Percentiles rank a stretch among this genome's conserved stretches.
phyloP scores from a whole-genome alignment of 2,113 vertebrate species.

The Reinhardtius hippoglossoides region DNA sequence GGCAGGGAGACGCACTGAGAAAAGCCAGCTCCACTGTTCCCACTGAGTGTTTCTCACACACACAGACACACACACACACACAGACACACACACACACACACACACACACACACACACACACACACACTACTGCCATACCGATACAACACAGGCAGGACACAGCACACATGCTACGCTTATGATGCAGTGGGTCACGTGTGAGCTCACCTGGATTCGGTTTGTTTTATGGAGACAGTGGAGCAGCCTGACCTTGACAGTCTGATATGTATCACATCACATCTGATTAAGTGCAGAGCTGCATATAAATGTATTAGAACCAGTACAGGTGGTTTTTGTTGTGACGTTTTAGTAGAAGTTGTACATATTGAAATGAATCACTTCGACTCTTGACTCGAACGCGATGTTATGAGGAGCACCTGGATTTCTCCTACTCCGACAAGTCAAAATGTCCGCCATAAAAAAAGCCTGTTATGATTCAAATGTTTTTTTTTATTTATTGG shows the following conservation, averaged over 20 bases:
- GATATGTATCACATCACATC: conserved; percentile 13
- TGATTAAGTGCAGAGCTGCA: not conserved
- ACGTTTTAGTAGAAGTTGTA: not conserved
- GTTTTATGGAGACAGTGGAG: conserved; percentile 1
- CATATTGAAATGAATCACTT: not conserved
- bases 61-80: conserved; percentile 29
- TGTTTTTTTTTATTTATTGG: no score
- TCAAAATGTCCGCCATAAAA: not conserved
- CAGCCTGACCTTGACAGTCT: conserved; percentile 24
- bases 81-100: no score
- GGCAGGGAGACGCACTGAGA: conserved; percentile 77
- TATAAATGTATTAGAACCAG: not conserved
- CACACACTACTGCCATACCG: conserved; percentile 7
- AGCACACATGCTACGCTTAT: conserved; percentile 35
- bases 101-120: conserved; percentile 19
- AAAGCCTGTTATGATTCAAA: no score
- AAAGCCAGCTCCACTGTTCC: conserved; percentile 74
- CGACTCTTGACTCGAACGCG: not conserved
- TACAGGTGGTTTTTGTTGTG: not conserved
- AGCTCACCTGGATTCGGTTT: conserved; percentile 45
- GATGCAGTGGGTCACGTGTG: conserved; percentile 34
- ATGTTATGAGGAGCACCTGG: not conserved
- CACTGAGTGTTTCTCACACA: conserved; percentile 63
- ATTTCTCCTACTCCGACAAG: not conserved
- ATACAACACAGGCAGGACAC: conserved; percentile 17